Conservation (phyloP, 2,888 invertebrate species). For the Protophormia terraenovae region DNA sequence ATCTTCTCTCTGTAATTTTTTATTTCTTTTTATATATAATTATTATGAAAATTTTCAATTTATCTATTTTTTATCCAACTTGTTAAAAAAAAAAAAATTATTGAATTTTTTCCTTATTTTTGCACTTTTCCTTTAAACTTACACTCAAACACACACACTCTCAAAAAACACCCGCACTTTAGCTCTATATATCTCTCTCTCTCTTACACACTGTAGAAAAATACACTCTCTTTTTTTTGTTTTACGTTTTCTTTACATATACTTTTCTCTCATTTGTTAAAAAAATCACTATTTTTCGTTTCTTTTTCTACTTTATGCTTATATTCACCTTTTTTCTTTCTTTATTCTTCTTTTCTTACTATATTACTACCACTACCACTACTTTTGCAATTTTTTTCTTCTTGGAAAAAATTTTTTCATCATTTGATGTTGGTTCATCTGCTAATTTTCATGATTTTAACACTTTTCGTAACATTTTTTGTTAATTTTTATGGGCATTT, state of each 20-base stretch:
- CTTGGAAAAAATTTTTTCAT: conserved; percentile 65
- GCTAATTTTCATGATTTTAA: conserved; percentile 52
- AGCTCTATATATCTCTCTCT: conserved; percentile 27
- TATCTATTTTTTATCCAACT: background rate
- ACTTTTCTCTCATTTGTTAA: conserved; percentile 42
- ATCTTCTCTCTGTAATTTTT: background rate
- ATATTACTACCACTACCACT: conserved; percentile 69
- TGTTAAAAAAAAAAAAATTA: conserved; percentile 45
- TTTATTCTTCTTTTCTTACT: conserved; percentile 67
- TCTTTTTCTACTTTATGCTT: conserved; percentile 55
- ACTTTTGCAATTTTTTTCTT: conserved; percentile 68
- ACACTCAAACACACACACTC: conserved; percentile 22
- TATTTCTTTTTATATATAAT: background rate
- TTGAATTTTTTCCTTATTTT: conserved; percentile 66
- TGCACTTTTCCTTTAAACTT: conserved; percentile 59
- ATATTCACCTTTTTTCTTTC: conserved; percentile 66
- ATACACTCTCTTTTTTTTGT: conserved; percentile 32
- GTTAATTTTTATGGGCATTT: conserved; percentile 43
- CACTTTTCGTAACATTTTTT: conserved; percentile 55
- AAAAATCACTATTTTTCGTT: conserved; percentile 59
- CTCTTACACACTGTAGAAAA: background rate
- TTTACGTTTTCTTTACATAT: conserved; percentile 35
- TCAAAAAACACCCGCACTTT: conserved; percentile 64
- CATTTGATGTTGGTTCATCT: conserved; percentile 57
- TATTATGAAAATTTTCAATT: background rate